Base-by-base conservation (phyloP, 1,140 invertebrate genomes). In the Aphidius gifuensis region DNA sequence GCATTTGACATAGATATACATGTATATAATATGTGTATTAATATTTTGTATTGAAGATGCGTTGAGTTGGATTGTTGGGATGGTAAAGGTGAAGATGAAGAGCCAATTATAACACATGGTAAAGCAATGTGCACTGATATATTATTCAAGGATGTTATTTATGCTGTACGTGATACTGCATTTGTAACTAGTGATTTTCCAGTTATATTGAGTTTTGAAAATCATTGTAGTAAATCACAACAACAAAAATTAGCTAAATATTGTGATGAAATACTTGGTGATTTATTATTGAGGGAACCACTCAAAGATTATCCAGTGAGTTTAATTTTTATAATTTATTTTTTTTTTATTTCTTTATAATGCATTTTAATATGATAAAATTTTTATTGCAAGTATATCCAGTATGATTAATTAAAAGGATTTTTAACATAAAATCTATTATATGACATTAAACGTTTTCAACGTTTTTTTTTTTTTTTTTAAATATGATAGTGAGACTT, bases 61-160 rank as follows among this genome's bases (percentile, higher is more conserved):
- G 94, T 99, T 11, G 97, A 99, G 80, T 82, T 99, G 9, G 97
- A 99, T 81, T 99, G 96, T 81, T 99, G 97, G 97, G 97, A 99
- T 81, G 97, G 97, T 46, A 96, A 93, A 65, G 90, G 87, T 42
- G 90, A 97, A 82, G 96, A 99, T 71, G 96, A 99, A 78, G 95
- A 97, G 70, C 97, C 97, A 1, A 99, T 99, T 66, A 98, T 99
- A 66, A 99, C 97, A 43, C 97, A 99, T 81, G 97, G 97, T 5
- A 98, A 97, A 83, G 97, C 97, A 1, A 99, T 99, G 95, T 99
- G 97, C 77, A 99, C 96, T 1, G 97, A 99, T 80, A 98, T 99
- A 65, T 79, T 98, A 9, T 99, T 99, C 80, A 98, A 96, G 83
- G 97, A 99, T 83, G 97, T 97, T 9, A 97, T 99, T 69, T 91